These are phyloP conservation scores for Drosophila sechellia DNA, from an alignment of 1,140 invertebrate genomes.

Conservation along the genomic window DNA sequence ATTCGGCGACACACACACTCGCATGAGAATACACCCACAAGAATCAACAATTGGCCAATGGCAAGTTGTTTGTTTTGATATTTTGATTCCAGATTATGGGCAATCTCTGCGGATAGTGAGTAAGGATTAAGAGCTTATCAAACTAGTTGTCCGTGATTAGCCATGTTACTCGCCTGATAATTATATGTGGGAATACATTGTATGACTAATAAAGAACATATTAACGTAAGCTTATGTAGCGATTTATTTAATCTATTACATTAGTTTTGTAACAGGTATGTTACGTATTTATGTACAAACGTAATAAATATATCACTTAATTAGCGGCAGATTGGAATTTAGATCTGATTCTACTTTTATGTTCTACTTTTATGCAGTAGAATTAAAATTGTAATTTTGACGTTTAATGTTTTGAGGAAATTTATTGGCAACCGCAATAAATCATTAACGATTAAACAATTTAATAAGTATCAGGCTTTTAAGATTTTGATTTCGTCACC, in stretches of 20 bases:
- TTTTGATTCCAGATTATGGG: constrained; percentile 41
- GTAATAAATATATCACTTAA: too few species aligned
- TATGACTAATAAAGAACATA: not conserved
- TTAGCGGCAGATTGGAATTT: too few species aligned
- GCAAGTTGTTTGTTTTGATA: constrained; percentile 39
- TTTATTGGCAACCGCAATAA: too few species aligned
- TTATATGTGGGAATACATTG: not conserved
- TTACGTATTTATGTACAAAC: too few species aligned
- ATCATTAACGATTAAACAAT: too few species aligned
- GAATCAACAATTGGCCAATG: constrained; percentile 48
- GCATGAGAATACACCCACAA: constrained; percentile 9
- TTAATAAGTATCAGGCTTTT: too few species aligned
- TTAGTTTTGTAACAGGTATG: too few species aligned
- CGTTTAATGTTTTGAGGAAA: too few species aligned
- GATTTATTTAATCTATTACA: not conserved
- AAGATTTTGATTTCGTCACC: not conserved
- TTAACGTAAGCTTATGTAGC: not conserved
- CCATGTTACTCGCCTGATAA: not conserved
- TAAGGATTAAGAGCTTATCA: constrained; percentile 27
- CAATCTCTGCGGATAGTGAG: constrained; percentile 23
- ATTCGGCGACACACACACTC: constrained; percentile 6
- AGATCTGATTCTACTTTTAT: too few species aligned
- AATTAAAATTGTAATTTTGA: too few species aligned
- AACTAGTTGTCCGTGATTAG: constrained; percentile 2
- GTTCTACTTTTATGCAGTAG: too few species aligned